Percentiles rank a stretch among this genome's conserved stretches.
Conservation (phyloP, 2,888 invertebrate species). For the Crematogaster levior region DNA sequence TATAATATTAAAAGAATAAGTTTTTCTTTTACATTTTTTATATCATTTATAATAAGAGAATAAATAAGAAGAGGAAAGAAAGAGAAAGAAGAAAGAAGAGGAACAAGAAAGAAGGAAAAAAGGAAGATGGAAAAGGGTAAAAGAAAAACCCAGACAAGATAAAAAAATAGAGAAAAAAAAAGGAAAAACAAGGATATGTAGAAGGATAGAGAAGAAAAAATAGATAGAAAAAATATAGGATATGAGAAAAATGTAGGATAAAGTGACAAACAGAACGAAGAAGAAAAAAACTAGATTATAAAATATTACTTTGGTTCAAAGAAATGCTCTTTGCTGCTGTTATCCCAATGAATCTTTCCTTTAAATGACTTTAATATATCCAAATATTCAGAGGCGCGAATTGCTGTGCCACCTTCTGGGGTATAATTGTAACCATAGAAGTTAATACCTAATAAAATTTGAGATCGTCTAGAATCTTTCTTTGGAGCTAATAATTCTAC, state of each 20-base stretch:
- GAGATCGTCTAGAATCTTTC: conserved; percentile 88
- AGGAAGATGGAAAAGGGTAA: neutral
- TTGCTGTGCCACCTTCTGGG: conserved; percentile 93
- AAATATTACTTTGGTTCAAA: conserved; percentile 92
- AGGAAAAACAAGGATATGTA: neutral
- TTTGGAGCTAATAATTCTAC: conserved; percentile 91
- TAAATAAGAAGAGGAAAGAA: neutral
- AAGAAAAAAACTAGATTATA: neutral
- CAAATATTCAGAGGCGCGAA: conserved; percentile 92
- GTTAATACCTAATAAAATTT: conserved; percentile 95
- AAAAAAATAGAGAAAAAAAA: neutral
- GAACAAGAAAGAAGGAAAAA: neutral
- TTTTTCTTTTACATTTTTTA: neutral
- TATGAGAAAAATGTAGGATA: too few relatives aligned
- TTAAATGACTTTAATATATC: conserved; percentile 91
- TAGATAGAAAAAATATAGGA: neutral
- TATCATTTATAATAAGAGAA: conserved; percentile 26
- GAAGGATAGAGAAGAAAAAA: neutral
- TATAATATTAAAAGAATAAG: neutral
- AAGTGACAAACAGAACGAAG: neutral
- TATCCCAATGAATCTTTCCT: conserved; percentile 92
- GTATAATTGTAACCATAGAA: conserved; percentile 97
- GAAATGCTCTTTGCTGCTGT: conserved; percentile 93
- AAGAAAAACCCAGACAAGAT: too few relatives aligned
- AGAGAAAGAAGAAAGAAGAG: neutral